Conservation (phyloP, 35 echinoderm and acorn worm genomes). For the Heliocidaris erythrogramma region DNA sequence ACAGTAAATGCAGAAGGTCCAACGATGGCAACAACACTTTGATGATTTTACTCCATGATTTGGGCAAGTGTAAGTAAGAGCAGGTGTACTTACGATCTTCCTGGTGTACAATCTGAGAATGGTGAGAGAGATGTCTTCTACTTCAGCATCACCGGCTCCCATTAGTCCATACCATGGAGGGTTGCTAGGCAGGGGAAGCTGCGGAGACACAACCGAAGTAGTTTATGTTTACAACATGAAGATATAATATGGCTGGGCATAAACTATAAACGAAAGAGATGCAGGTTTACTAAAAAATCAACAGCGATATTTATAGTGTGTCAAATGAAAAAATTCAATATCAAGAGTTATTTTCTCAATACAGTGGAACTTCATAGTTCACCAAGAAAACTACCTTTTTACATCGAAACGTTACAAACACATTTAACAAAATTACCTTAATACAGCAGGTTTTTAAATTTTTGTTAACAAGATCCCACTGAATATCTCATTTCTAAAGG, state of each 20-base stretch:
- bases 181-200: conserved; percentile 69
- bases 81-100: conserved; percentile 60
- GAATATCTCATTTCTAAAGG: not conserved
- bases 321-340: no score
- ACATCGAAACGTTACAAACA: no score
- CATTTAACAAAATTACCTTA: no score
- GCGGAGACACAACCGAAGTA: not conserved
- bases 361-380: no score
- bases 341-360: no score
- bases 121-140: conserved; percentile 82
- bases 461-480: no score
- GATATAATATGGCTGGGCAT: no score
- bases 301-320: no score
- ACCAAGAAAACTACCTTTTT: no score
- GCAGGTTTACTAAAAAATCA: no score
- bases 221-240: not conserved
- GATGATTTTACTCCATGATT: not conserved
- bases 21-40: not conserved
- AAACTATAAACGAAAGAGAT: no score
- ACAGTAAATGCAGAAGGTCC: not conserved
- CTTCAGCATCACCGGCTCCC: conserved; percentile 60
- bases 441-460: no score
- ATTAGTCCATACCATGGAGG: conserved; percentile 91
- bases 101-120: conserved; percentile 84
- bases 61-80: not conserved